phyloP scores from a whole-genome alignment of 2,888 invertebrate species.

The Rotaria sp. region DNA sequence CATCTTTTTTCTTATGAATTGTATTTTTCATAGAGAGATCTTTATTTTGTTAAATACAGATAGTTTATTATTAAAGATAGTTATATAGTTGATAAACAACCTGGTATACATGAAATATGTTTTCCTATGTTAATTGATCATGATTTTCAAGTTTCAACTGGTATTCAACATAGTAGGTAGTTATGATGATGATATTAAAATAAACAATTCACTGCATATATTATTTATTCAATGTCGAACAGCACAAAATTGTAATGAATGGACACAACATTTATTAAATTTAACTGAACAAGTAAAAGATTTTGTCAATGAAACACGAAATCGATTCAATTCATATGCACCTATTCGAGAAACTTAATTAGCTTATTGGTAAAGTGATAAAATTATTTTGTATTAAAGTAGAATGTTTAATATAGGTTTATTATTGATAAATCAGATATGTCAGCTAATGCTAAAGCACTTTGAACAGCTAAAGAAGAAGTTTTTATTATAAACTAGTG shows the following conservation, averaged over 20 bases:
- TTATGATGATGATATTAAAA: slow-evolving; percentile 27
- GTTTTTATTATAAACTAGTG: slow-evolving; percentile 99
- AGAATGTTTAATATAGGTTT: slow-evolving; percentile 42
- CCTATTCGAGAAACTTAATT: slow-evolving; percentile 30
- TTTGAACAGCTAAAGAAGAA: slow-evolving; percentile 83
- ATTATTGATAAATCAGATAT: slow-evolving; percentile 82
- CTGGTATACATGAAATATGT: slow-evolving; percentile 5
- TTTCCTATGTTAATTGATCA: slow-evolving; percentile 37
- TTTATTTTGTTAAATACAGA: not conserved
- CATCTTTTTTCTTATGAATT: not conserved
- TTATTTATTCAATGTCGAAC: slow-evolving; percentile 32
- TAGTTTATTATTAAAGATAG: slow-evolving; percentile 38
- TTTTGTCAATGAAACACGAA: not conserved
- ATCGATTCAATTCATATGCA: slow-evolving; percentile 32
- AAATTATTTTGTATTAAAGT: too few species aligned
- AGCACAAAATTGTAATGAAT: slow-evolving; percentile 25
- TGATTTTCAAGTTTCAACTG: slow-evolving; percentile 18
- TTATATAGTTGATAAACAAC: slow-evolving; percentile 19
- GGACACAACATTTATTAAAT: not conserved
- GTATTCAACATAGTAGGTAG: not conserved
- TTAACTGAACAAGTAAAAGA: not conserved
- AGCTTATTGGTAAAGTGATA: slow-evolving; percentile 23
- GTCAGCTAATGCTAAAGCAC: slow-evolving; percentile 77
- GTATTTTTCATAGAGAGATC: not conserved
- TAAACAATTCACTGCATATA: slow-evolving; percentile 26